Evolutionary conservation across 2,797 vertebrate species (phyloP), one percentile per base, ranked within the genome.

Genomic region (Eulemur coronatus): DNA sequence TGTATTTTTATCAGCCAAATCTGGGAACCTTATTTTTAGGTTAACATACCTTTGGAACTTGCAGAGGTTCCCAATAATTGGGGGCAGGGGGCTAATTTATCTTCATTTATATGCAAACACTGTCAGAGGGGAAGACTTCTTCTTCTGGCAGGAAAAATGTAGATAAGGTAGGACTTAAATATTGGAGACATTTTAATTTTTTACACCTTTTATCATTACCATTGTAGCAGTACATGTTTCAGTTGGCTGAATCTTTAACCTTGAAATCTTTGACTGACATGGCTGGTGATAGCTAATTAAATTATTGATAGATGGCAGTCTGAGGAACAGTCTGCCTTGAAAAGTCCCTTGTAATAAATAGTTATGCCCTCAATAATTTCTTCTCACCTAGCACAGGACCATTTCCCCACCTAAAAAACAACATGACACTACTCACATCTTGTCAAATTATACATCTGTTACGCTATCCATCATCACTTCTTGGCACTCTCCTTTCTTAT

Each of bases 1-100:
- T 84, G 12, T 76, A 84, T 91, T 96, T 93, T 94, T 67, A 65
- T 87, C 96, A 89, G 55, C 46, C 84, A 88, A 81, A 50, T 67
- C 43, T 72, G 50, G 20, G n/a, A 76, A 69, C 3, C 28, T 38
- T 84, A 24, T 50, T 85, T 95, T 91, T 86, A 91, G 12, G 5
- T 73, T 63, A 85, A 78, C 14, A 17, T 7, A 46, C 14, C 35
- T 94, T 90, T 72, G 87, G 48, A 70, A 78, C 14, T 67, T 73
- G 46, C 43, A 93, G 76, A 67, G 13, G 17, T 57, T 90, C 43
- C 50, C 10, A 78, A 26, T 84, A 65, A 67, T 22, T 5, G 33
- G 5, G 41, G 8, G 1, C 4, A 63, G 6, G 33, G 8, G 2
- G 2, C 4, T 72, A 67, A 79, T 65, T 72, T 88, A 52, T 94